Conservation (phyloP, 2,113 vertebrate genomes). For the Hyperoodon ampullatus region DNA sequence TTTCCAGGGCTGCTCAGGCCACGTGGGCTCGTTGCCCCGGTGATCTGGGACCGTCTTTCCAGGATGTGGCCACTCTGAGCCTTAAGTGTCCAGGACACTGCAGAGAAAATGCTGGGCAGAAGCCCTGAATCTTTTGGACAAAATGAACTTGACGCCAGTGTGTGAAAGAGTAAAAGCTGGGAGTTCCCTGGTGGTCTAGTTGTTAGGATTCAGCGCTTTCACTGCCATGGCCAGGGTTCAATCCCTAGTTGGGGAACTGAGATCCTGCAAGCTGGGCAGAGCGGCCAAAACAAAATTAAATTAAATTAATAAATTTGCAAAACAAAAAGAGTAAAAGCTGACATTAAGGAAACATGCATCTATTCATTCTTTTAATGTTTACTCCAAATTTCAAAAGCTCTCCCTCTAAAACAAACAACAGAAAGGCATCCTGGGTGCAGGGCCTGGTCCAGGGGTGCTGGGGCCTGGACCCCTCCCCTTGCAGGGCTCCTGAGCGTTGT, state of each 20-base stretch:
- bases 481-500: not conserved
- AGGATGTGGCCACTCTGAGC: not conserved
- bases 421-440: not conserved
- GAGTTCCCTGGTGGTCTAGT: not conserved
- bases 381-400: not conserved
- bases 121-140: not conserved
- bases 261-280: not conserved
- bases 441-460: not conserved
- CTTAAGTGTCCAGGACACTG: not conserved
- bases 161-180: not conserved
- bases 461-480: no score
- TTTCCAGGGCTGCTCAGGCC: not conserved
- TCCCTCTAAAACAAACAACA: not conserved
- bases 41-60: not conserved
- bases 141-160: not conserved
- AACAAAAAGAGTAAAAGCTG: not conserved
- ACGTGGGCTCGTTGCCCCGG: fast-evolving
- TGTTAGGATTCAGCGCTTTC: not conserved
- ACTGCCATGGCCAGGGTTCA: not conserved
- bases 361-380: not conserved
- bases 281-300: not conserved
- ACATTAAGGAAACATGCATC: not conserved
- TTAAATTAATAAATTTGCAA: no score
- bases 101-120: not conserved
- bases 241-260: not conserved